Percentiles rank a stretch among this genome's conserved stretches.
Evolutionary conservation across 2,888 invertebrate species (phyloP).

Genomic region (Lithodes maja): DNA sequence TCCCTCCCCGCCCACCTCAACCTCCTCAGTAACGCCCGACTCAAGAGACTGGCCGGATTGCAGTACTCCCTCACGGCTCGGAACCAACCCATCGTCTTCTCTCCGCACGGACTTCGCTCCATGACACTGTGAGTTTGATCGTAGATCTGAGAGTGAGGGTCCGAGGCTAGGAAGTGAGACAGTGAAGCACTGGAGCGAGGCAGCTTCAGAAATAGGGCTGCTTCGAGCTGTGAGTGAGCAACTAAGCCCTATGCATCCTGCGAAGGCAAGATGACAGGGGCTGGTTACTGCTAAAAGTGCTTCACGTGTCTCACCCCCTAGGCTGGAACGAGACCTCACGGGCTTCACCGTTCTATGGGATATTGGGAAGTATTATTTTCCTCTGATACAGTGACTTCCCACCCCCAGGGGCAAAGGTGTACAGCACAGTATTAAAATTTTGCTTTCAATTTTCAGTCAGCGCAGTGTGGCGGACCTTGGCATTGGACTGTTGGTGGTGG

Average conservation of each 20-base stretch:
- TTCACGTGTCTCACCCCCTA: no score
- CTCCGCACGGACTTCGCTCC: constrained; percentile 73
- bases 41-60: constrained; percentile 54
- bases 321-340: no score
- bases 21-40: constrained; percentile 72
- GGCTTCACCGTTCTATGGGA: no score
- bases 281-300: no score
- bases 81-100: constrained; percentile 75
- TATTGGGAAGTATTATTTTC: no score
- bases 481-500: constrained; percentile 75
- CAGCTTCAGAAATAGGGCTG: no score
- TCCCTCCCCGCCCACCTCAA: constrained; percentile 72
- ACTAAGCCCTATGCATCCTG: no score
- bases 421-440: no score
- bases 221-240: no score
- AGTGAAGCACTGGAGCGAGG: no score
- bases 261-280: no score
- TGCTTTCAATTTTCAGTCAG: constrained; percentile 72
- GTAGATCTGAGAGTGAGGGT: constrained; percentile 73
- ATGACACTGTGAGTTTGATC: constrained; percentile 71
- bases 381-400: neutral
- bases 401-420: neutral
- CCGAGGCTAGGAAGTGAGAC: no score
- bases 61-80: constrained; percentile 74
- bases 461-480: constrained; percentile 75